A percentile compares a stretch with the other conserved stretches of the same genome.
phyloP scores from a whole-genome alignment of 1,140 invertebrate genomes.

The Chrysomallon squamiferum region DNA sequence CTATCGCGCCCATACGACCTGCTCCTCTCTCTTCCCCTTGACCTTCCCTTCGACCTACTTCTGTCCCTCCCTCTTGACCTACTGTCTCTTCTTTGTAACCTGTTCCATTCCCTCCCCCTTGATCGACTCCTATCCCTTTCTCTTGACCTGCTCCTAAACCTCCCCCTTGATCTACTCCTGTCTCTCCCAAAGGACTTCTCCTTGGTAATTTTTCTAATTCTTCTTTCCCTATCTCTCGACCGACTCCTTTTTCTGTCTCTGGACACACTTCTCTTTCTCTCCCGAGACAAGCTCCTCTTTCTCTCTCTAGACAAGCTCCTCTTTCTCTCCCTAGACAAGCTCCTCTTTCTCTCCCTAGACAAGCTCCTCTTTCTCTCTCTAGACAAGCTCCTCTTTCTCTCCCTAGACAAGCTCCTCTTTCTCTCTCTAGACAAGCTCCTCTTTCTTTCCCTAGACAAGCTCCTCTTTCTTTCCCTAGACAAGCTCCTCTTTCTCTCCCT shows the following conservation, averaged over 20 bases:
- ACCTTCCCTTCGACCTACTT: neutral
- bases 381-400: neutral
- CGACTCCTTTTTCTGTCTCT: conserved; percentile 5
- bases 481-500: neutral
- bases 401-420: neutral
- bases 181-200: neutral
- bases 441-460: neutral
- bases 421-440: neutral
- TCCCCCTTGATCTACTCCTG: neutral
- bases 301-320: neutral
- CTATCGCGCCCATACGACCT: neutral
- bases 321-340: neutral
- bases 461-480: neutral
- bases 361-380: neutral
- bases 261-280: neutral
- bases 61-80: conserved; percentile 6
- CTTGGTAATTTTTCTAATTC: neutral
- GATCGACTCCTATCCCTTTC: neutral
- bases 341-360: neutral
- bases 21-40: neutral
- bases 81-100: neutral
- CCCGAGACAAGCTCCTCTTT: neutral
- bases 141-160: neutral
- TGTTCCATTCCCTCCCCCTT: neutral
- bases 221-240: neutral